Conservation (phyloP, 2,888 invertebrate species). For the Sinhomidia bicolor region DNA sequence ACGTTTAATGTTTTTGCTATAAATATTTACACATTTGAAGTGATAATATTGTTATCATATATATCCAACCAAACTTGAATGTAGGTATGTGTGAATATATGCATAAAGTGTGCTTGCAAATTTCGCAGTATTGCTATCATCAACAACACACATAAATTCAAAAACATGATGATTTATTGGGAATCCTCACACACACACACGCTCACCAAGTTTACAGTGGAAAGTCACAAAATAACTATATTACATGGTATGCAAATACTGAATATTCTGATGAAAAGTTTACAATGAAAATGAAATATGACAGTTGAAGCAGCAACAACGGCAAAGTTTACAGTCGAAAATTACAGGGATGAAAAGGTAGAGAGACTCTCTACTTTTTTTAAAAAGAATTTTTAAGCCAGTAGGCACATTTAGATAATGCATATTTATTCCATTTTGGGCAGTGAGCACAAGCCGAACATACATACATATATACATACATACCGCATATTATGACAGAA, state of each 20-base stretch:
- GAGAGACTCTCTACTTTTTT: background rate
- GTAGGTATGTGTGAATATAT: too few relatives aligned
- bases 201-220: too few relatives aligned
- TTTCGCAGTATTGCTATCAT: background rate
- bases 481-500: too few relatives aligned
- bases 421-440: too few relatives aligned
- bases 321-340: background rate
- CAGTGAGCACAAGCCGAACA: too few relatives aligned
- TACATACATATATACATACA: too few relatives aligned
- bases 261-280: constrained; percentile 12
- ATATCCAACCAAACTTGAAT: too few relatives aligned
- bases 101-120: background rate
- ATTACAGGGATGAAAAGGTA: background rate
- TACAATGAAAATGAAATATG: constrained; percentile 38
- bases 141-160: background rate
- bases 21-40: constrained; percentile 23
- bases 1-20: background rate
- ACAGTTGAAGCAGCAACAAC: background rate
- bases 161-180: background rate
- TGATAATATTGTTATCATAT: too few relatives aligned
- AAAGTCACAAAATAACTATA: background rate
- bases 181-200: constrained; percentile 1
- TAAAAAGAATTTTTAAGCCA: background rate
- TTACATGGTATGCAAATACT: background rate
- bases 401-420: too few relatives aligned